These are phyloP conservation scores for Apogon talboti DNA, from an alignment of 2,797 vertebrate genomes.

Conservation along the genomic window DNA sequence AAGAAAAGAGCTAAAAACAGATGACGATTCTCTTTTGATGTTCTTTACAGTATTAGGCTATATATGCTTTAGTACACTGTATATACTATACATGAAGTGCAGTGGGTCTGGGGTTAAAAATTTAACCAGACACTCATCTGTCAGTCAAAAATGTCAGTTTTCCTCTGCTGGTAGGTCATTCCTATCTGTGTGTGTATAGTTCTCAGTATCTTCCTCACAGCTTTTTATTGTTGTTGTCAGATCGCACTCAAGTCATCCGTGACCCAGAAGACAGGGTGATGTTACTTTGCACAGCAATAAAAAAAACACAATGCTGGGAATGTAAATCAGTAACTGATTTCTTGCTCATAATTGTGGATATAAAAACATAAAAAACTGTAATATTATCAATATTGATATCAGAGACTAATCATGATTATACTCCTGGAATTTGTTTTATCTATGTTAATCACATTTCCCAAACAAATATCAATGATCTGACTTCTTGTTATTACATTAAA, in stretches of 20 bases:
- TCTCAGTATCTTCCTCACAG: slow-evolving; percentile 1
- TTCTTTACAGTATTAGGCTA: slow-evolving; percentile 3
- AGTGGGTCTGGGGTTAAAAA: background rate
- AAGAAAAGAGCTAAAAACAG: slow-evolving; percentile 8
- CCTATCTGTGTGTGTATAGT: background rate
- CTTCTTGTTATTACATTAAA: background rate
- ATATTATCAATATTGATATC: no score
- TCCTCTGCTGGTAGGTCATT: slow-evolving; percentile 10
- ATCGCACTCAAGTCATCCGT: slow-evolving; percentile 8
- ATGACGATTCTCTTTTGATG: slow-evolving; percentile 6
- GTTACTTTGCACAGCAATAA: slow-evolving; percentile 30
- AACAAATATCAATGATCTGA: background rate
- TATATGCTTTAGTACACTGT: slow-evolving; percentile 1
- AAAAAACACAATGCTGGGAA: slow-evolving; percentile 32
- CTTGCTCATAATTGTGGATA: background rate
- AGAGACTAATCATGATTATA: no score
- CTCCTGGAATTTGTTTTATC: background rate
- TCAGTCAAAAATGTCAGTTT: slow-evolving; percentile 4
- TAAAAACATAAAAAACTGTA: background rate
- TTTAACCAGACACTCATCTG: slow-evolving; percentile 15
- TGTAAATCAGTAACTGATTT: slow-evolving; percentile 11
- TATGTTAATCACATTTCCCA: background rate
- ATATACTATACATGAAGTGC: slow-evolving; percentile 7
- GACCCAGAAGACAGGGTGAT: background rate
- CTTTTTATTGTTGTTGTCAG: slow-evolving; percentile 28